phyloP scores from a whole-genome alignment of 2,113 vertebrate species.

The Penelope pileata region DNA sequence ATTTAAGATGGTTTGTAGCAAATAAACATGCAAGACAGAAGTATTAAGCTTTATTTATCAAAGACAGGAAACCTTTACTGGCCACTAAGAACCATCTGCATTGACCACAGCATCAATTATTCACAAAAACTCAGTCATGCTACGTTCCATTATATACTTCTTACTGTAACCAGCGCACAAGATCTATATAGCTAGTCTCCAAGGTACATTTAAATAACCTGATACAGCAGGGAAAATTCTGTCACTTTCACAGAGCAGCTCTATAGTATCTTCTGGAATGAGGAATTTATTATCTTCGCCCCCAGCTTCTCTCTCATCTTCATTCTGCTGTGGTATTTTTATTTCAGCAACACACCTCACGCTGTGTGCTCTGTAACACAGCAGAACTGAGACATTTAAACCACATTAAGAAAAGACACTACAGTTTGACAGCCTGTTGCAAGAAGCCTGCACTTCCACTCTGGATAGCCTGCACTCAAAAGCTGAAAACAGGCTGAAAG shows the following conservation, averaged over 20 bases:
- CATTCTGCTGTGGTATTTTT: background rate
- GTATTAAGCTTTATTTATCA: background rate
- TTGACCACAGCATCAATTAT: slow-evolving; percentile 39
- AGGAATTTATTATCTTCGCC: background rate
- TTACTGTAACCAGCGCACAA: background rate
- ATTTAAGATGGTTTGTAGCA: background rate
- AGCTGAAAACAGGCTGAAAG: background rate
- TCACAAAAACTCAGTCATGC: slow-evolving; percentile 15
- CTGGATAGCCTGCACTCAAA: background rate
- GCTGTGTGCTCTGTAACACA: background rate
- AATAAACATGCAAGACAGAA: background rate
- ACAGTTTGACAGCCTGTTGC: background rate
- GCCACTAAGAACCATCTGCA: background rate
- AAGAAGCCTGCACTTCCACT: background rate
- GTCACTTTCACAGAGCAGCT: background rate
- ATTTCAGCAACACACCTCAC: background rate
- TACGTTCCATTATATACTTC: background rate
- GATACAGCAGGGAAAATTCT: background rate
- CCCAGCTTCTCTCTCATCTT: background rate
- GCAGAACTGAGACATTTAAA: background rate
- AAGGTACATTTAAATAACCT: background rate
- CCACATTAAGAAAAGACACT: background rate
- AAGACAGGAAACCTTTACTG: slow-evolving; percentile 15
- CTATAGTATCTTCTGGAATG: background rate
- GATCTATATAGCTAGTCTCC: background rate